Evolutionary conservation across 1,140 invertebrate species (phyloP), one percentile per base, ranked within the genome.

Genomic region (Halesus radiatus): DNA sequence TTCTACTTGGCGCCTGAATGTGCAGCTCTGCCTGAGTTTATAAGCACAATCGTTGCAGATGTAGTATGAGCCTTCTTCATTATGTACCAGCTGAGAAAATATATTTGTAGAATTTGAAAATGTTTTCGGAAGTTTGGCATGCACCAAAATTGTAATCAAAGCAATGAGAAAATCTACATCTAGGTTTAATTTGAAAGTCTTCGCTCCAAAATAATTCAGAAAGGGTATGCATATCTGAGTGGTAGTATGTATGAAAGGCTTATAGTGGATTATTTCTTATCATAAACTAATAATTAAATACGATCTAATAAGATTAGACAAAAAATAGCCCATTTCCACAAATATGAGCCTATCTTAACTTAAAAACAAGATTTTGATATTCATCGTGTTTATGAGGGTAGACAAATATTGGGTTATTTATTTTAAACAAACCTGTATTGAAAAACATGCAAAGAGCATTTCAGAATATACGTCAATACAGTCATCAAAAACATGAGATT

Each of bases 401-500:
- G 32, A 37, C 7, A 37, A 8, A 37, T 37, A 37, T 37, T 37
- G 3, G 32, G 32, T 37, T 37, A 37, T 37, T 37, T 37, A 37
- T 37, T 37, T 37, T 7, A 37, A 45, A 68, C 64, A 45, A 20
- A 68, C 64, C 64, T 68, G 29, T 15, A 68, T 68, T 16, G 64
- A 68, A 50, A 68, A 68, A 68, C 64, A 68, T 18, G 16, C 45
- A 5, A n/a, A 68, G 13, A 68, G 64, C 64, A 68, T 68, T 68
- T 68, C 16, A 68, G 29, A 37, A 37, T 68, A 68, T 6, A 68
- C 64, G 5, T 68, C 64, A n/a, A 68, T 37, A 45, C 5, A 16
- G 3, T 18, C 45, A 45, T 68, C 64, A 68, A 68, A 68, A n/a
- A 68, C 16, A 68, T 68, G 22, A 2, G 64, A n/a, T 22, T 68